Evolutionary conservation across 2,113 vertebrate genomes (phyloP).

Genomic region (Hyaena hyaena): DNA sequence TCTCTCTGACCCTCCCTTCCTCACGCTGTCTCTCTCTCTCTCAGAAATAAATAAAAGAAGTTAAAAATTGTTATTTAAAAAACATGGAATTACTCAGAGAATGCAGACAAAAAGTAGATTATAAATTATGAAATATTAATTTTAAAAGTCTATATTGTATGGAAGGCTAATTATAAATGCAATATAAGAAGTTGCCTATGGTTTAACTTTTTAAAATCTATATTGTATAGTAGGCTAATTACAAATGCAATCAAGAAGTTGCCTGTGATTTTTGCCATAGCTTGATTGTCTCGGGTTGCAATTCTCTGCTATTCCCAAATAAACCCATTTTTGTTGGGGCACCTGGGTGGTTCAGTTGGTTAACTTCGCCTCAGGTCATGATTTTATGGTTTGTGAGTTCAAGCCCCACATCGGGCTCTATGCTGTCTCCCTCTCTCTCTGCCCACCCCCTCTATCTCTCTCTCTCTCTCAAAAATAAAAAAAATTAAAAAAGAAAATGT

Average conservation of each 20-base stretch:
- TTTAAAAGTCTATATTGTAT: not conserved
- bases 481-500: too few species aligned
- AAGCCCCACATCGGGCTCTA: too few species aligned
- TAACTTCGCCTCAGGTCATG: too few species aligned
- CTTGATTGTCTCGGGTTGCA: not conserved
- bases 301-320: not conserved
- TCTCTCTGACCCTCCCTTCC: too few species aligned
- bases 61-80: too few species aligned
- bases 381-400: too few species aligned
- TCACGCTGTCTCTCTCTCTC: too few species aligned
- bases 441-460: too few species aligned
- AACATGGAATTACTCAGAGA: not conserved
- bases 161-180: not conserved
- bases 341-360: too few species aligned
- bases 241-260: not conserved
- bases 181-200: not conserved
- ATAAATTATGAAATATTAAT: not conserved
- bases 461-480: too few species aligned
- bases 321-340: not conserved
- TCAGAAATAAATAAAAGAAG: too few species aligned
- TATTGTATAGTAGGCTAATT: not conserved
- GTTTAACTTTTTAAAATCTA: not conserved
- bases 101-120: constrained; percentile 7
- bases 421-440: too few species aligned
- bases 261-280: not conserved